Evolutionary conservation across 2,113 vertebrate species (phyloP).

Genomic region (Tenebrosternarchus preto): DNA sequence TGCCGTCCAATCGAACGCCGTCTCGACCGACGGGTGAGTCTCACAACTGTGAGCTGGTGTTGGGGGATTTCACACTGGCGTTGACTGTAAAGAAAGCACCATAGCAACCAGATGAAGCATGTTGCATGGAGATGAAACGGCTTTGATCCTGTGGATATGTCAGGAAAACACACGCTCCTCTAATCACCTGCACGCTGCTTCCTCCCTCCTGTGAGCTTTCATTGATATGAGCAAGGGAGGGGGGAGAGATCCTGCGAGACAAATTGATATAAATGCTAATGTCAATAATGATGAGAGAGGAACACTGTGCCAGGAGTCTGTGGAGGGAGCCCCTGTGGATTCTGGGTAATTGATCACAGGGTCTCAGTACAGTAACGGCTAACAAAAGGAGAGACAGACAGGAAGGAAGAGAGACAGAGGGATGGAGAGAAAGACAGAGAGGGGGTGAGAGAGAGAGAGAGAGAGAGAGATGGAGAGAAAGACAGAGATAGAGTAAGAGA

Average conservation of each 20-base stretch:
- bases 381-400: neutral
- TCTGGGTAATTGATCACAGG: slow-evolving; percentile 62
- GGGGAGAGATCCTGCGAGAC: slow-evolving; percentile 27
- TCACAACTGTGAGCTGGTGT: too few species aligned
- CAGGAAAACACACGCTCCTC: slow-evolving; percentile 23
- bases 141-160: slow-evolving; percentile 30
- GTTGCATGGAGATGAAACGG: slow-evolving; percentile 18
- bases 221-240: neutral
- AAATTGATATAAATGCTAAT: slow-evolving; percentile 53
- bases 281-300: slow-evolving; percentile 50
- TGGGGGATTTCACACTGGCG: neutral
- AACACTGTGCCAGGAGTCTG: slow-evolving; percentile 18
- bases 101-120: neutral
- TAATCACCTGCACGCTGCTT: slow-evolving; percentile 26
- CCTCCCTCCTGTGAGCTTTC: slow-evolving; percentile 3
- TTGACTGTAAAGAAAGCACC: neutral
- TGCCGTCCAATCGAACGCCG: too few species aligned
- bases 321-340: slow-evolving; percentile 35
- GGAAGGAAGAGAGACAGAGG: slow-evolving; percentile 44
- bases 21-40: too few species aligned
- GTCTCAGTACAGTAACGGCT: slow-evolving; percentile 53
- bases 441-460: slow-evolving; percentile 32
- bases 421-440: slow-evolving; percentile 21
- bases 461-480: slow-evolving; percentile 30
- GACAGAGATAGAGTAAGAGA: too few species aligned